Evolutionary conservation across 1,140 invertebrate species (phyloP).

Genomic region (Diploscapter pachys): DNA sequence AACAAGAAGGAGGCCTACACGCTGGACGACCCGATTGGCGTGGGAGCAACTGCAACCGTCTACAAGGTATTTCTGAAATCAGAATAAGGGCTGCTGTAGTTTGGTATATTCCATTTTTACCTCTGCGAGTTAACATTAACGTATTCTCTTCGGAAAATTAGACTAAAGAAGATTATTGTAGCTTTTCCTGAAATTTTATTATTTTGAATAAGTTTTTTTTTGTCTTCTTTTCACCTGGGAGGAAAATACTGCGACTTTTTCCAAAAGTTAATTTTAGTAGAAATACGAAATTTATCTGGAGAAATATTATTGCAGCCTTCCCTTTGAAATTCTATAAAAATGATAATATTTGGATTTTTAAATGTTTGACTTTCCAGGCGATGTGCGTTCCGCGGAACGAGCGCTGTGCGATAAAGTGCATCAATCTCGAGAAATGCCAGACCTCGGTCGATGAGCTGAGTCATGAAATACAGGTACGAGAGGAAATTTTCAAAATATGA

Average conservation of each 20-base stretch:
- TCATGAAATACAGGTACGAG: slow-evolving; percentile 48
- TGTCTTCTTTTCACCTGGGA: too few species aligned
- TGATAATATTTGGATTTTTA: neutral
- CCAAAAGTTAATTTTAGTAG: too few species aligned
- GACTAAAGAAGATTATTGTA: too few species aligned
- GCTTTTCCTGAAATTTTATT: too few species aligned
- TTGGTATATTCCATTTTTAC: too few species aligned
- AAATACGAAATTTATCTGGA: too few species aligned
- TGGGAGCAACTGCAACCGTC: slow-evolving; percentile 57
- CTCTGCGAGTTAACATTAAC: too few species aligned
- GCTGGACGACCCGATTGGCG: slow-evolving; percentile 52
- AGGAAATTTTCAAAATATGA: neutral
- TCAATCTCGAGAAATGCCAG: slow-evolving; percentile 99
- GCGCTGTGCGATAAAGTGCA: slow-evolving; percentile 96
- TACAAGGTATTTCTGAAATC: slow-evolving; percentile 39
- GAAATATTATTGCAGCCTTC: neutral
- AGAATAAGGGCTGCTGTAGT: neutral
- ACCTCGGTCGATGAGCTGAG: slow-evolving; percentile 94
- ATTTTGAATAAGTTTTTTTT: too few species aligned
- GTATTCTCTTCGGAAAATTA: too few species aligned
- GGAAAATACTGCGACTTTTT: too few species aligned
- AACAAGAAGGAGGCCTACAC: slow-evolving; percentile 49
- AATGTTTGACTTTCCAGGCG: slow-evolving; percentile 63
- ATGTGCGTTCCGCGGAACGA: slow-evolving; percentile 85
- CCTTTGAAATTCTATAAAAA: neutral